Percentiles rank a stretch among this genome's conserved stretches.
These are phyloP conservation scores for Argyresthia goedartella DNA, from an alignment of 2,888 invertebrate species.

Conservation along the genomic window DNA sequence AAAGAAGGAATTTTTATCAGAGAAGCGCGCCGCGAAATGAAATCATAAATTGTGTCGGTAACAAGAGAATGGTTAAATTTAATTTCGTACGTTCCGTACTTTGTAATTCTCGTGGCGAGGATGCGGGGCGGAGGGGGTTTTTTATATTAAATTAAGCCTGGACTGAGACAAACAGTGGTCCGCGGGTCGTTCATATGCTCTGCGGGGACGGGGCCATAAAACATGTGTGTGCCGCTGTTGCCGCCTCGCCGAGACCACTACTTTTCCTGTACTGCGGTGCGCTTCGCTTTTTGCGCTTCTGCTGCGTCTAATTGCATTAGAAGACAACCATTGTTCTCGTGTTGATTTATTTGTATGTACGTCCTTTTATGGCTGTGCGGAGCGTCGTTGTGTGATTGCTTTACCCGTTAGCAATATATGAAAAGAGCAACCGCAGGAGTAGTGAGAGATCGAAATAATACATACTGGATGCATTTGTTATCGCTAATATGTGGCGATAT, in stretches of 20 bases:
- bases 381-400: no score
- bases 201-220: conserved; percentile 24
- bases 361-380: no score
- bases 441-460: no score
- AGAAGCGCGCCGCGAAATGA: conserved; percentile 6
- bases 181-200: conserved; percentile 29
- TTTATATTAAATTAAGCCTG: conserved; percentile 46
- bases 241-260: not conserved
- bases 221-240: conserved; percentile 21
- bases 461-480: no score
- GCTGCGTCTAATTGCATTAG: conserved; percentile 1
- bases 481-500: no score
- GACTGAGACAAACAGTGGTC: conserved; percentile 39
- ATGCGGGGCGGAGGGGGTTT: conserved; percentile 20
- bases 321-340: not conserved
- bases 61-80: conserved; percentile 10
- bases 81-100: conserved; percentile 14
- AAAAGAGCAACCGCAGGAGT: no score
- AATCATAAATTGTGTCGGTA: conserved; percentile 10
- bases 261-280: not conserved
- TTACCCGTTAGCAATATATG: no score
- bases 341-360: no score
- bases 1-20: not conserved
- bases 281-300: conserved; percentile 3
- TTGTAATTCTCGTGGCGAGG: conserved; percentile 12